phyloP scores from a whole-genome alignment of 2,113 vertebrate genomes.

The Pterocles gutturalis region DNA sequence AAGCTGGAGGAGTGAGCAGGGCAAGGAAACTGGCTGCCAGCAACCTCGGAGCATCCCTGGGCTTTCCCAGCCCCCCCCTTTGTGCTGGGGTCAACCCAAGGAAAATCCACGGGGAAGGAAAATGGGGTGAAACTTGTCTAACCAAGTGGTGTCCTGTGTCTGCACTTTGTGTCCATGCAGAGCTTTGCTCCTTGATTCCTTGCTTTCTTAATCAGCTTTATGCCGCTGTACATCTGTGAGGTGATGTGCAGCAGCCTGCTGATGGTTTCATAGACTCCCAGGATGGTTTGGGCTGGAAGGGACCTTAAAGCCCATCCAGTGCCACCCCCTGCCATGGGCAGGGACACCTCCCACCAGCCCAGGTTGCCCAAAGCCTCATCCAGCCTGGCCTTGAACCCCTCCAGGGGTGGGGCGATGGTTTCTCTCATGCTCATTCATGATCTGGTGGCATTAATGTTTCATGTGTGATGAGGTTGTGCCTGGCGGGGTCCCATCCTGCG shows the following conservation, averaged over 20 bases:
- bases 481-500: not conserved
- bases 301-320: too few relatives aligned
- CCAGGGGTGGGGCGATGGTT: not conserved
- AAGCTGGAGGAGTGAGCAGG: not conserved
- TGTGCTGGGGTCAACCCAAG: not conserved
- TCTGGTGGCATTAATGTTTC: not conserved
- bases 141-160: not conserved
- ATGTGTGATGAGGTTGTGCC: not conserved
- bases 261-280: not conserved
- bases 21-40: not conserved
- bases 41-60: not conserved
- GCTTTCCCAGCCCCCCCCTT: not conserved
- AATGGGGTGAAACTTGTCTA: not conserved
- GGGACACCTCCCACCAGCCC: too few relatives aligned
- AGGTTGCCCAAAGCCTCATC: too few relatives aligned
- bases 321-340: too few relatives aligned
- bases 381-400: too few relatives aligned
- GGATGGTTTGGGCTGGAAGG: too few relatives aligned
- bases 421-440: accelerated
- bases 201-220: not conserved
- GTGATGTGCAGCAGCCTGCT: not conserved
- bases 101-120: accelerated
- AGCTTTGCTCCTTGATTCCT: not conserved
- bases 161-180: not conserved
- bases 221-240: not conserved